Conservation (phyloP, 1,140 invertebrate genomes). For the Tribolium madens region DNA sequence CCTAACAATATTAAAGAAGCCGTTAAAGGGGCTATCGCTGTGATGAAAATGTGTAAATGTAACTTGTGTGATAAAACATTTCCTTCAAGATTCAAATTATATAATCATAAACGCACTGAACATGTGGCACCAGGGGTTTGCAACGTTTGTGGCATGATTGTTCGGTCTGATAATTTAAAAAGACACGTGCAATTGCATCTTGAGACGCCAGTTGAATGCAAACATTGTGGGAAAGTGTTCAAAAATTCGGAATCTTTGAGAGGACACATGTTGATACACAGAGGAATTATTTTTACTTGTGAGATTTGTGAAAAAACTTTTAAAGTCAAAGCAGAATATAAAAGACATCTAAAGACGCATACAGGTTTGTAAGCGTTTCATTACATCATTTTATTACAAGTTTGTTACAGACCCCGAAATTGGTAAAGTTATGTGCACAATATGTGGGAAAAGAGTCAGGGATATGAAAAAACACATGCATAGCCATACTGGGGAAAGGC, state of each 20-base stretch:
- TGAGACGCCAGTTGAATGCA: constrained; percentile 51
- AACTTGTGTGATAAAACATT: constrained; percentile 55
- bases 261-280: constrained; percentile 54
- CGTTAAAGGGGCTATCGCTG: constrained; percentile 40
- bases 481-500: constrained; percentile 59
- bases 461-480: constrained; percentile 57
- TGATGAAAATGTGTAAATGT: constrained; percentile 54
- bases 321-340: constrained; percentile 55
- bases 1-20: constrained; percentile 1
- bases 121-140: constrained; percentile 57
- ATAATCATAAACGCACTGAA: constrained; percentile 56
- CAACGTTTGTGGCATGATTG: constrained; percentile 56
- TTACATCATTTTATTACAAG: neutral
- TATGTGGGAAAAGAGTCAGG: constrained; percentile 57
- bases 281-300: constrained; percentile 53
- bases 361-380: constrained; percentile 41
- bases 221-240: constrained; percentile 55
- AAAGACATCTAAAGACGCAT: constrained; percentile 56
- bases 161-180: constrained; percentile 57
- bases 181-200: constrained; percentile 57
- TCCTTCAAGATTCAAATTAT: constrained; percentile 52
- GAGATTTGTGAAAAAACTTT: constrained; percentile 56
- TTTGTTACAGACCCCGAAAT: constrained; percentile 55
- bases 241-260: constrained; percentile 59
- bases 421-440: constrained; percentile 53